Percentiles rank a stretch among this genome's conserved stretches.
phyloP scores from a whole-genome alignment of 2,113 vertebrate species.

The Apaloderma vittatum region DNA sequence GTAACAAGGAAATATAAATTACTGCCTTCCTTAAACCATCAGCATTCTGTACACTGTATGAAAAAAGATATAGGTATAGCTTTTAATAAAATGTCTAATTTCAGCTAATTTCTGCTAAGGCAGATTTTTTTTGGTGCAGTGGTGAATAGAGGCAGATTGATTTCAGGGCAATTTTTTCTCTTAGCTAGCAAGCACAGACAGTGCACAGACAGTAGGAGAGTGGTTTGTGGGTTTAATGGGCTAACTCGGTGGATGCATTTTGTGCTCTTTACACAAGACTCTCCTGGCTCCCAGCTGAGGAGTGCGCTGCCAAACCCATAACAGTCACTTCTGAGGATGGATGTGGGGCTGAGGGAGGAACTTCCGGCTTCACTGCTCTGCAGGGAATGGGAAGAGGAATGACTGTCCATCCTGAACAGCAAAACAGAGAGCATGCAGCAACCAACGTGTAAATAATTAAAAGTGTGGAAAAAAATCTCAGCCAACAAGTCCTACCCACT shows the following conservation, averaged over 20 bases:
- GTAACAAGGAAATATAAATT: background rate
- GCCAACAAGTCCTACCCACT: fast-evolving
- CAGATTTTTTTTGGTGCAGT: background rate
- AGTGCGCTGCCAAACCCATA: fast-evolving
- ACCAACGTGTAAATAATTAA: background rate
- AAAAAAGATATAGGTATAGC: background rate
- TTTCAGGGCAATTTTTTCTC: background rate
- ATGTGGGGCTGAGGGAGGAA: background rate
- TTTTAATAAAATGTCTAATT: background rate
- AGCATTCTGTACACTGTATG: background rate
- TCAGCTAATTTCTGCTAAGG: background rate
- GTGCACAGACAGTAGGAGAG: background rate
- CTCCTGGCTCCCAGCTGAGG: background rate
- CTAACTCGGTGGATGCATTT: background rate
- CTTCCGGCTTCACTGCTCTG: background rate
- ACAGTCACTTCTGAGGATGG: background rate
- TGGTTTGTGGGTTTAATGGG: background rate
- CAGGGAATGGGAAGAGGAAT: background rate
- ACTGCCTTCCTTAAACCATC: background rate
- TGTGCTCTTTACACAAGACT: background rate
- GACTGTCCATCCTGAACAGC: background rate
- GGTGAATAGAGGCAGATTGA: background rate
- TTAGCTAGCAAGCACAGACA: background rate
- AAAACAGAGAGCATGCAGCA: background rate
- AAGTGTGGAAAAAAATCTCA: background rate